phyloP scores from a whole-genome alignment of 2,797 vertebrate genomes.

The Tangara arthus region DNA sequence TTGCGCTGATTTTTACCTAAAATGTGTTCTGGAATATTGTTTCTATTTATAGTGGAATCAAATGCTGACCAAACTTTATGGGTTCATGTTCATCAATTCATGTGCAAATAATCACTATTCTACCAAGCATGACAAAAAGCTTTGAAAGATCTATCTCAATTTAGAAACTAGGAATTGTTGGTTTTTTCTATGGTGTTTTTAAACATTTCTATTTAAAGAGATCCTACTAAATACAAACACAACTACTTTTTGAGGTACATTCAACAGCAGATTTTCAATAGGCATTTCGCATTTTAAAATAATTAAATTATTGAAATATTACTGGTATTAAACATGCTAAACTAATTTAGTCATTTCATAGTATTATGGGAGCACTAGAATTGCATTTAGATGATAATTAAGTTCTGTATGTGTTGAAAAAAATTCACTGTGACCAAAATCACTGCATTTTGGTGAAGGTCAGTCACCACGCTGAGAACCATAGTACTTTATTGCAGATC shows the following conservation, averaged over 20 bases:
- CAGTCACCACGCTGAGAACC: not conserved
- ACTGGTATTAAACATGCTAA: not conserved
- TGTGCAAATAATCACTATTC: not conserved
- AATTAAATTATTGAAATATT: constrained; percentile 31
- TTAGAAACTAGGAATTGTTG: not conserved
- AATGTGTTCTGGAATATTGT: not conserved
- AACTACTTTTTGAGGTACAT: constrained; percentile 7
- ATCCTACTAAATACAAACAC: constrained; percentile 17
- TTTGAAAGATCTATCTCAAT: not conserved
- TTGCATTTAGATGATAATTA: not conserved
- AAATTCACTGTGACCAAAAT: not conserved
- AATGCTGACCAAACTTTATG: not conserved
- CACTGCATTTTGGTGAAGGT: not conserved
- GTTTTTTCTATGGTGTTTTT: not conserved
- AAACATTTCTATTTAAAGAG: constrained; percentile 1
- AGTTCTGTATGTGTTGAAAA: not conserved
- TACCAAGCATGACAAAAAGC: not conserved
- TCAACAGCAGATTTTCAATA: constrained; percentile 42
- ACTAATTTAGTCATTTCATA: constrained; percentile 9
- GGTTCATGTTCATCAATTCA: not conserved
- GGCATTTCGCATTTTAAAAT: constrained; percentile 27
- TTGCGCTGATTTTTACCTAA: not conserved
- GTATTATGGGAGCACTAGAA: not conserved
- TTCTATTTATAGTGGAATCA: not conserved
- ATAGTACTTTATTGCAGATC: not conserved